Evolutionary conservation across 64 coral and sea anemone genomes (phyloP), one percentile per base, ranked within the genome.

Genomic region (Actinia equina): DNA sequence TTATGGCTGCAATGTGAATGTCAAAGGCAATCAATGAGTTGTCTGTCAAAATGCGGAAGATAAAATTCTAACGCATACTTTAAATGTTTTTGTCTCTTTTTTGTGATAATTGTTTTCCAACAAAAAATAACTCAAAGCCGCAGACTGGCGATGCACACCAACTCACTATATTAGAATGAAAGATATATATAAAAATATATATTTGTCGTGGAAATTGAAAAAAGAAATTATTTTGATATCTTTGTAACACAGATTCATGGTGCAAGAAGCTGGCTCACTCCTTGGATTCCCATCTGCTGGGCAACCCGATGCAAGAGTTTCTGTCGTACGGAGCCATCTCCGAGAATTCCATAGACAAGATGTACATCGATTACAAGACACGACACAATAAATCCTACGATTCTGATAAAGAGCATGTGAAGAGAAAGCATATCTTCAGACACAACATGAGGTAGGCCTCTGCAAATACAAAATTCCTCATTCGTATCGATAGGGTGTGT

Each of bases 241-340:
- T 81, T 19, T 81, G 41, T 52, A 52, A 81, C 22, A 49, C 18
- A 99, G 97, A 93, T 67, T 89, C 83, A 69, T 92, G 91, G 93
- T 99, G 97, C 82, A 92, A 93, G 45, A 99, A 93, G 76, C 91
- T 93, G 90, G 91, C 93, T 77, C 97, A 89, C 91, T 87, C 71
- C 18, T 27, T 99, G 13, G 93, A 99, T 69, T 89, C 93, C 17
- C 97, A 99, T 57, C 89, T 99, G 14, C 57, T 93, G 23, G 92
- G 93, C 7, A 99, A 99, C 60, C 97, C 97, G 9, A 99, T 99
- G 97, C 90, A 95, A 37, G 97, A 99, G 78, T 99, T 99, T n/a
- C 95, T 99, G 97, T 92, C 93, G 5, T 92, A 94, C 60, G 93
- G 90, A 56, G 71, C 80, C 3, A 59, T 64, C 16, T 16, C 19